Percentiles rank a stretch among this genome's conserved stretches.
These are phyloP conservation scores for Aphis gossypii DNA, from an alignment of 1,140 invertebrate species.

Conservation along the genomic window DNA sequence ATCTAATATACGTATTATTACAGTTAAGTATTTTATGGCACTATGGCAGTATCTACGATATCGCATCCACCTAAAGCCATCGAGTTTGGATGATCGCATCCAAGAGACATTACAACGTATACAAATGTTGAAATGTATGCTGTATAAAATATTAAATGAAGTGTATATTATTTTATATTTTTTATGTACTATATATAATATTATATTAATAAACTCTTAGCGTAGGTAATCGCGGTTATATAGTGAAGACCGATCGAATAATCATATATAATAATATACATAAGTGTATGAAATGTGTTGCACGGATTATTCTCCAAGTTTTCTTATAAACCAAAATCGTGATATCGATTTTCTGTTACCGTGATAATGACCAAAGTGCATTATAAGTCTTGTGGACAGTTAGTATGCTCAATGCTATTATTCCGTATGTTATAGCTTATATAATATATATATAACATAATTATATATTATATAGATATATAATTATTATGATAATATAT, in stretches of 20 bases:
- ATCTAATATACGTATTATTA: neutral
- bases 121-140: neutral
- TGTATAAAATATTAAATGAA: neutral
- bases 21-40: neutral
- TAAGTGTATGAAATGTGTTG: neutral
- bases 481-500: neutral
- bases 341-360: neutral
- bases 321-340: neutral
- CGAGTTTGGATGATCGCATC: neutral
- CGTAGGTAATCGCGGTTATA: neutral
- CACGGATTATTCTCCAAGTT: neutral
- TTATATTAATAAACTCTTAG: neutral
- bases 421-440: neutral
- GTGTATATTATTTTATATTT: neutral
- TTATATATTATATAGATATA: too few relatives aligned
- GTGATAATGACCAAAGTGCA: neutral
- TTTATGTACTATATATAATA: neutral
- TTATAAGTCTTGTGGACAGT: neutral
- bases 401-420: too few relatives aligned
- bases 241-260: neutral
- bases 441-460: neutral
- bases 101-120: neutral
- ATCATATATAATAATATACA: neutral
- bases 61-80: neutral
- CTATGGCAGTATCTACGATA: neutral